phyloP scores from a whole-genome alignment of 1,140 invertebrate species.

The Pissodes strobi region DNA sequence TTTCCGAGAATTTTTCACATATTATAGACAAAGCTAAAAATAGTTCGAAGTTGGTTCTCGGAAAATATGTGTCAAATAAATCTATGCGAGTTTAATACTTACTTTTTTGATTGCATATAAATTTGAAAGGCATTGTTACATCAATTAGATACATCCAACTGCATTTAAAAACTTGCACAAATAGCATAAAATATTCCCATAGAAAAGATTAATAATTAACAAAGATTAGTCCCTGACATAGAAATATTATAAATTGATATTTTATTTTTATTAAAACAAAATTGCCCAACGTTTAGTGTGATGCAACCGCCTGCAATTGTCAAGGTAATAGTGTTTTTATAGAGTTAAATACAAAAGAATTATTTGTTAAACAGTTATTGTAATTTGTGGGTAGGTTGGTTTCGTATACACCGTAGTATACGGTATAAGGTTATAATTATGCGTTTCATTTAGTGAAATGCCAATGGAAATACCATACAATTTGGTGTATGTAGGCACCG shows the following conservation, averaged over 20 bases:
- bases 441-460: slow-evolving; percentile 11
- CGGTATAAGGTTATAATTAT: slow-evolving; percentile 20
- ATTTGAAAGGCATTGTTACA: no score
- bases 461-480: neutral
- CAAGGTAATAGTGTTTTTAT: slow-evolving; percentile 24
- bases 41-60: no score
- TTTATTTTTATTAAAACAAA: slow-evolving; percentile 29
- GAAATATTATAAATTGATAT: slow-evolving; percentile 35
- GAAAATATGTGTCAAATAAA: no score
- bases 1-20: no score
- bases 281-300: slow-evolving; percentile 28
- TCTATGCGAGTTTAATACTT: no score
- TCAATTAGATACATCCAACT: no score
- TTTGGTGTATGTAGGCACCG: neutral
- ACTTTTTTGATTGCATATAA: no score
- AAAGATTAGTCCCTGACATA: slow-evolving; percentile 29
- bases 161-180: no score
- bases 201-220: slow-evolving; percentile 13
- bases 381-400: slow-evolving; percentile 18
- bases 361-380: slow-evolving; percentile 29
- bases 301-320: slow-evolving; percentile 35
- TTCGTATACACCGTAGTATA: slow-evolving; percentile 4
- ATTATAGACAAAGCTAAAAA: no score
- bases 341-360: slow-evolving; percentile 29
- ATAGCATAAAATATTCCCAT: slow-evolving; percentile 4